Conservation (phyloP, 2,113 vertebrate genomes). For the Cryptomyrus ogoouensis region DNA sequence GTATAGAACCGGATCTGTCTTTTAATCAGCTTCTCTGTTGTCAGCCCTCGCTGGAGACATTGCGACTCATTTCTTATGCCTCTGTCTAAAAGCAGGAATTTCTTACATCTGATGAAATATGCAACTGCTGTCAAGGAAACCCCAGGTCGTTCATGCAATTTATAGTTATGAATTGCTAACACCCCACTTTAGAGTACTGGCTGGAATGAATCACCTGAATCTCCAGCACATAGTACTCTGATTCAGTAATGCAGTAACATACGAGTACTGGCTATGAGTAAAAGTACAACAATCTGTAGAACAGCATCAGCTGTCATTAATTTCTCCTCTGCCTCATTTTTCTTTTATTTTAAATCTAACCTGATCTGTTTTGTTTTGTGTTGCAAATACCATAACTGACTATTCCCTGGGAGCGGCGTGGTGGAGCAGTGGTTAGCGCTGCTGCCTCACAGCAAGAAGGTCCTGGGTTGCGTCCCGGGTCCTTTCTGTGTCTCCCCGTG, state of each 20-base stretch:
- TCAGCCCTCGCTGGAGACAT: background rate
- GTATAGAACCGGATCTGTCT: background rate
- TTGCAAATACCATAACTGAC: background rate
- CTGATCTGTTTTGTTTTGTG: background rate
- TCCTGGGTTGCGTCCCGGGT: too few relatives aligned
- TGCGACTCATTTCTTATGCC: background rate
- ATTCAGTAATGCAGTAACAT: background rate
- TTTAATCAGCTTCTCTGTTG: background rate
- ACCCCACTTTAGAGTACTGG: background rate
- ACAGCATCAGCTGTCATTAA: background rate
- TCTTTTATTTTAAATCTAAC: background rate
- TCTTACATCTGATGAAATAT: background rate
- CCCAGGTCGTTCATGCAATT: background rate
- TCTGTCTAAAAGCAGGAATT: background rate
- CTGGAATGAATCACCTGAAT: background rate
- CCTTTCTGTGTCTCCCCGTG: too few relatives aligned
- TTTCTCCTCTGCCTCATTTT: background rate
- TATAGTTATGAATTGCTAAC: background rate
- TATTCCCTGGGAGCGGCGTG: background rate
- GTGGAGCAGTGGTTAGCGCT: too few relatives aligned
- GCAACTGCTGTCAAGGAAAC: background rate
- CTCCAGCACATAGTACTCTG: background rate
- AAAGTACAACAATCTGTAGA: background rate
- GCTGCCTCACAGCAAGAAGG: too few relatives aligned
- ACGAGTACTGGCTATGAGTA: background rate